A percentile compares a stretch with the other conserved stretches of the same genome.
Evolutionary conservation across 2,113 vertebrate genomes (phyloP).

Genomic region (Calyptommatus sinebrachiatus): DNA sequence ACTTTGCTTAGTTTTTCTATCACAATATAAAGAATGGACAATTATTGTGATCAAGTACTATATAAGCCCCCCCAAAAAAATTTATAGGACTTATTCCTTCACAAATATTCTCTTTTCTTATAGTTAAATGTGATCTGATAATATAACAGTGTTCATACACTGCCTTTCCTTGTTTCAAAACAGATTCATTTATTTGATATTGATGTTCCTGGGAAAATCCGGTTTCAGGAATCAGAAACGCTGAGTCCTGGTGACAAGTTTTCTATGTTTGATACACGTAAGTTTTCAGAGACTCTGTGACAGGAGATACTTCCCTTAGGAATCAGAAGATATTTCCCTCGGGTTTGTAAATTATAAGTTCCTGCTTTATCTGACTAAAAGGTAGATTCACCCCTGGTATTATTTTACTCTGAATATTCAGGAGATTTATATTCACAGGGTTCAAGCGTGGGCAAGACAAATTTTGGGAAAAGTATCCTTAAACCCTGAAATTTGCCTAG

Average conservation of each 20-base stretch:
- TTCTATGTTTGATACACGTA: constrained; percentile 90
- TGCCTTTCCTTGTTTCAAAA: constrained; percentile 25
- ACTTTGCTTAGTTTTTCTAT: no score
- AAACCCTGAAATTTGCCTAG: no score
- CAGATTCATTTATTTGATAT: constrained; percentile 98
- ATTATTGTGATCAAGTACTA: no score
- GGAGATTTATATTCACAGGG: no score
- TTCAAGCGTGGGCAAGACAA: no score
- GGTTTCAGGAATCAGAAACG: constrained; percentile 94
- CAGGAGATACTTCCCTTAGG: neutral
- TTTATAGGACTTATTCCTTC: no score
- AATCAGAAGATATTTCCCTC: neutral
- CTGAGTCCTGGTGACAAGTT: constrained; percentile 85
- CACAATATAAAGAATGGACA: no score
- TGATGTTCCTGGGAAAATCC: constrained; percentile 90
- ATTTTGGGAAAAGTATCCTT: no score
- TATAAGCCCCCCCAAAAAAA: no score
- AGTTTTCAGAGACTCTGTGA: constrained; percentile 57
- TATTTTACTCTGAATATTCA: no score
- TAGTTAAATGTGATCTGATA: neutral
- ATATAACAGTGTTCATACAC: neutral
- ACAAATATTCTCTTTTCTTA: neutral
- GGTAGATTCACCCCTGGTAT: no score
- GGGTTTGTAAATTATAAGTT: neutral
- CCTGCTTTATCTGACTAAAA: no score